Base-by-base conservation (phyloP, 2,797 vertebrate species). In the Aldrovandia affinis region DNA sequence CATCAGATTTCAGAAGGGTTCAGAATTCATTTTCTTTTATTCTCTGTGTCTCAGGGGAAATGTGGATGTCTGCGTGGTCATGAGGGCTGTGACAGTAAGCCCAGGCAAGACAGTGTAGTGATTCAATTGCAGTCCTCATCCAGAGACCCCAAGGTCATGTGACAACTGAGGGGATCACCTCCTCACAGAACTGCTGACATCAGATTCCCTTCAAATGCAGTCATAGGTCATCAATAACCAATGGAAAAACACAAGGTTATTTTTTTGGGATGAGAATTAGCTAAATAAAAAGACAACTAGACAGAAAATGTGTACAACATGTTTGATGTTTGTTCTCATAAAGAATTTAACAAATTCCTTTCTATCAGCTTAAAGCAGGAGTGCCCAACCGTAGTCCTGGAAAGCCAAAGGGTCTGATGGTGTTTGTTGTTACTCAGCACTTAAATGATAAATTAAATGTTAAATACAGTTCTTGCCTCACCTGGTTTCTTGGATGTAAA, bases 201-300 rank as follows among this genome's bases (percentile, higher is more conserved):
- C 10, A 77, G 20, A 47, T 77, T n/a, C 73, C 39, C 44, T 77
- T 44, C 39, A 77, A 77, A 44, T 77, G 39, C 73, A 77, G 73
- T 47, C 73, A 77, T 25, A 25, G 73, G 73, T 14, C 33, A 22
- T 2, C 20, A 47, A 44, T 47, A 12, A 8, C 6, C 73, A 25
- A n/a, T 44, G 73, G 18, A 77, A 77, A 77, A 77, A 47, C 73
- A 44, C 70, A 18, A 42, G 39, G 22, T 77, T 77, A 44, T 75
- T 73, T 68, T 73, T 73, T n/a, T 57, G 12, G 9, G 22, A 47
- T 25, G 39, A 77, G 42, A 44, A 39, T 39, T 12, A 73, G 36
- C 36, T 50, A 42, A 73, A 73, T n/a, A 44, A 39, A 77, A 77
- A 44, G 22, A 42, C 73, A 44, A 20, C n/a, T 77, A 25, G 39